Base-by-base conservation (phyloP, 2,797 vertebrate genomes). In the Erethizon dorsatum region DNA sequence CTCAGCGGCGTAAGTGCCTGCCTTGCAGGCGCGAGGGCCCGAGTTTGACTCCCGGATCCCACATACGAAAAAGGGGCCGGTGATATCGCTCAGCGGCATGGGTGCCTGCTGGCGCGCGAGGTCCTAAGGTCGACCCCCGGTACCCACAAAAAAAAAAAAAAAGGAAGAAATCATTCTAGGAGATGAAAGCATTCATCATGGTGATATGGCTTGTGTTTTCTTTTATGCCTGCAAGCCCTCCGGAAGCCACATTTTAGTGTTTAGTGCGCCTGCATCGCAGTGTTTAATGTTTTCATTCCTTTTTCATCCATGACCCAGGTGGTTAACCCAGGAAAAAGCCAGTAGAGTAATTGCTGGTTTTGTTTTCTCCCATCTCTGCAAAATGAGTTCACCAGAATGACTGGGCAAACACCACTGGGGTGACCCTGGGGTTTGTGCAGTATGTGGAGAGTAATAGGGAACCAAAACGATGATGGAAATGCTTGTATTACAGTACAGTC, bases 201-300 rank as follows among this genome's bases (percentile, higher is more conserved):
- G 73, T 57, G 41, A 33, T 28, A 37, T 13, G 37, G 15, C 47
- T 41, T 91, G 73, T 95, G 63, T 88, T 90, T 77, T 86, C 67
- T 86, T 84, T 80, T 45, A 57, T 57, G 50, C 75, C 80, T 73
- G 26, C 22, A 75, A 61, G 56, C 96, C 94, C 56, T 88, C 89
- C 91, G 94, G 80, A 96, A 96, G 83, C 18, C 87, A 82, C 78
- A 45, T 54, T 65, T 73, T 69, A 67, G 77, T 73, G 89, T 83
- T 90, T 71, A 71, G 45, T 83, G 67, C 47, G 28, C 37, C 71
- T 89, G 77, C 59, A 73, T 3, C 78, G 56, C 73, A 3, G n/a
- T 85, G 8, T 88, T 92, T 59, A 88, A 86, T 92, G 86, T 65
- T 92, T 88, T 52, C 56, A 50, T 91, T 57, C 65, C n/a, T 57